These are phyloP conservation scores for Drosophila nigritarsus DNA, from an alignment of 2,888 invertebrate species.

Conservation along the genomic window DNA sequence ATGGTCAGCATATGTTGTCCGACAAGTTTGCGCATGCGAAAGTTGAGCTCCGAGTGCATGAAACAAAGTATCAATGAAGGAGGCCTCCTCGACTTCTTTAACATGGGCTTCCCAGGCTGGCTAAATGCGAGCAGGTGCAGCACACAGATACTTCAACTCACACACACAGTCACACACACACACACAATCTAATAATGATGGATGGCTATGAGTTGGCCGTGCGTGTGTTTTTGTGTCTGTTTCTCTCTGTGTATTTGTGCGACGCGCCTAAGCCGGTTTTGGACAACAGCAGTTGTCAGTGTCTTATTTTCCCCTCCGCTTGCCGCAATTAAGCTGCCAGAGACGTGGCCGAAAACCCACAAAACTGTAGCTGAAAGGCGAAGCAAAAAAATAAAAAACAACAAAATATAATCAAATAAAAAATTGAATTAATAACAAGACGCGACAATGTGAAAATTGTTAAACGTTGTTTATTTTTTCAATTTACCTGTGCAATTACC, in stretches of 20 bases:
- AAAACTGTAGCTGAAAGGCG: slow-evolving; percentile 56
- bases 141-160: slow-evolving; percentile 29
- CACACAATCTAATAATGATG: slow-evolving; percentile 71
- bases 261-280: slow-evolving; percentile 79
- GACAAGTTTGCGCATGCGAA: slow-evolving; percentile 76
- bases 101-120: slow-evolving; percentile 45
- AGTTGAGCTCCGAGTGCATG: slow-evolving; percentile 60
- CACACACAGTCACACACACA: slow-evolving; percentile 19
- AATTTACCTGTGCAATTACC: slow-evolving; percentile 47
- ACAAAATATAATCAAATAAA: slow-evolving; percentile 21
- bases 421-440: slow-evolving; percentile 69
- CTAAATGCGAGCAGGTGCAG: slow-evolving; percentile 79
- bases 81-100: slow-evolving; percentile 35
- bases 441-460: slow-evolving; percentile 76
- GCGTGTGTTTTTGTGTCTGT: slow-evolving; percentile 26
- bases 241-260: slow-evolving; percentile 41
- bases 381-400: slow-evolving; percentile 2
- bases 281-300: slow-evolving; percentile 72
- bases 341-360: slow-evolving; percentile 73
- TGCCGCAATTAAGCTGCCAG: slow-evolving; percentile 78
- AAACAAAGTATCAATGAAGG: slow-evolving; percentile 80
- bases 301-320: slow-evolving; percentile 44
- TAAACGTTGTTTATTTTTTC: slow-evolving; percentile 35
- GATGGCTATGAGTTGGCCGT: slow-evolving; percentile 57
- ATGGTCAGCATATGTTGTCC: slow-evolving; percentile 70